These are phyloP conservation scores for Chromis chromis DNA, from an alignment of 2,797 vertebrate species.

Conservation along the genomic window DNA sequence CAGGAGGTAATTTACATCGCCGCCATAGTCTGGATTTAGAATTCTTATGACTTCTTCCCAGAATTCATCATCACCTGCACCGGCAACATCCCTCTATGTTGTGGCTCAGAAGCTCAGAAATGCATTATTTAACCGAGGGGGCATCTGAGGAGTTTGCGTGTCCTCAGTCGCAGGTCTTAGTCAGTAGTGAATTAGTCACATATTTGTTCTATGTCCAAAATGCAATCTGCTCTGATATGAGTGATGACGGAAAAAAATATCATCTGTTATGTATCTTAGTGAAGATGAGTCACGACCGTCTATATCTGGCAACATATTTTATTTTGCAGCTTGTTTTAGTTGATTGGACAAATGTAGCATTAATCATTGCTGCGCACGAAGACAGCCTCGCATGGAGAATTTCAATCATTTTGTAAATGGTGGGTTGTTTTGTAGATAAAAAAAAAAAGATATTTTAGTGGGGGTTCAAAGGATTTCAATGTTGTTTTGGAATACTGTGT, in stretches of 20 bases:
- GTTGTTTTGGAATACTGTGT: not conserved
- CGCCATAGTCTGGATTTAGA: not conserved
- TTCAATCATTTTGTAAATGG: not conserved
- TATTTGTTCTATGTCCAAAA: constrained; percentile 15
- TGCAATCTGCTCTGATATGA: constrained; percentile 23
- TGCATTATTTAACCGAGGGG: constrained; percentile 14
- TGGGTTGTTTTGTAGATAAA: not conserved
- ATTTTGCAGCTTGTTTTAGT: not conserved
- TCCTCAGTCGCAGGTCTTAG: constrained; percentile 15
- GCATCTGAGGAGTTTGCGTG: constrained; percentile 23
- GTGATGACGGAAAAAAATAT: constrained; percentile 2
- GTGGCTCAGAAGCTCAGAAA: not conserved
- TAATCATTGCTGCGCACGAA: not conserved
- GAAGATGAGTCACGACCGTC: constrained; percentile 18
- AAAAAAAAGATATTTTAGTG: not conserved
- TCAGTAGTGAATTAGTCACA: constrained; percentile 32
- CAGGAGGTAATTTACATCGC: constrained; percentile 43
- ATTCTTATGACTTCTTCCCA: not conserved
- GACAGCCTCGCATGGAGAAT: not conserved
- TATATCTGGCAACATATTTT: not conserved
- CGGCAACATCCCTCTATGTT: not conserved
- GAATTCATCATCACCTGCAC: constrained; percentile 29
- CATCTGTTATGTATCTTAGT: constrained; percentile 4
- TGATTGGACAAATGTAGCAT: not conserved
- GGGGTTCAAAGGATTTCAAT: not conserved